These are phyloP conservation scores for Dermatemys mawii DNA, from an alignment of 2,113 vertebrate genomes.

Conservation along the genomic window DNA sequence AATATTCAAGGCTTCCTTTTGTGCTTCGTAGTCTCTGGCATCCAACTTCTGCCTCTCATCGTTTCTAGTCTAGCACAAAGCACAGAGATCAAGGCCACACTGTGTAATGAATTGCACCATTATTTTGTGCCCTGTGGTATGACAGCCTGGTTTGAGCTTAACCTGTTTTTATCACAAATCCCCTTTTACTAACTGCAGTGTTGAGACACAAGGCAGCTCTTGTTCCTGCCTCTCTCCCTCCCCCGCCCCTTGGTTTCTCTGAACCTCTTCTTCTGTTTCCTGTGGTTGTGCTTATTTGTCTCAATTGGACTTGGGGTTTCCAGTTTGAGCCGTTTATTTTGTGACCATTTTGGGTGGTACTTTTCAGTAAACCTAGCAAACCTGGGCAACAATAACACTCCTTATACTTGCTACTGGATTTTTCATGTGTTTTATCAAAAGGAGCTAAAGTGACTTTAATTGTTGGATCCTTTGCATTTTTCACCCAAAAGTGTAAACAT, in stretches of 20 bases:
- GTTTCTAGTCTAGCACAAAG: fast-evolving
- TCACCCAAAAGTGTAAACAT: not conserved
- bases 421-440: not conserved
- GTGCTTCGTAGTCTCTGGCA: not conserved
- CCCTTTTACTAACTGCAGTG: not conserved
- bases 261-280: not conserved
- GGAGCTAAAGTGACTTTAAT: not conserved
- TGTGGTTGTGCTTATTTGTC: not conserved
- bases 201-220: not conserved
- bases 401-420: not conserved
- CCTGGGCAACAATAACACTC: not conserved
- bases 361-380: not conserved
- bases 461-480: not conserved
- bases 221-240: not conserved
- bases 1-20: constrained; percentile 59
- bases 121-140: fast-evolving
- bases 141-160: not conserved
- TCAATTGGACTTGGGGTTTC: not conserved
- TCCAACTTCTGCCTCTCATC: not conserved
- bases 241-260: fast-evolving
- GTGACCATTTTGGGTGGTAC: not conserved
- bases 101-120: not conserved
- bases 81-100: not conserved
- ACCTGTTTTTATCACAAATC: not conserved
- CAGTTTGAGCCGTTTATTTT: not conserved